Base-by-base conservation (phyloP, 2,797 vertebrate species). In the Amblyopsis hoosieri region DNA sequence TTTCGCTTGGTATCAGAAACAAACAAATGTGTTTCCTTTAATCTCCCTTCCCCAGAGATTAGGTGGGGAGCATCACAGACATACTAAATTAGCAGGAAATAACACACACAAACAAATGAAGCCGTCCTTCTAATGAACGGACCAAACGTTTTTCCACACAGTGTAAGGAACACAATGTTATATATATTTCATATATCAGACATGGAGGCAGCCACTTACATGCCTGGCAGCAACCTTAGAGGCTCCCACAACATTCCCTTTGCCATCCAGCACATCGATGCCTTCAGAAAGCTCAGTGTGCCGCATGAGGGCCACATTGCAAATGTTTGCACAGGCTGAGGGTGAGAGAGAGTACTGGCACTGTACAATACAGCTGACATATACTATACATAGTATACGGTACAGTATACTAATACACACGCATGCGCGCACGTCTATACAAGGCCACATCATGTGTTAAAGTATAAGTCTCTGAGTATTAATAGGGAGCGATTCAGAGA, bases 261-360 rank as follows among this genome's bases (percentile, higher is more conserved):
- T 91, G 42, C 15, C 62, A 83, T 99, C 96, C 82, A 97, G 63
- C 33, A 99, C 97, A 1, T 96, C 93, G 0, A 99, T 93, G 0
- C 97, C 97, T 69, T 98, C 96, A 37, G 96, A 94, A 59, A 99
- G 92, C 85, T 99, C 97, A 0, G 86, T 94, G 82, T 98, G 97
- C 72, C 97, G 93, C 97, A 99, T 99, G 82, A 99, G 92, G 68
- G 94, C 95, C 76, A 99, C 96, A 0, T 99, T 99, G 85, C 97
- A 99, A 84, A 99, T 94, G 84, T 98, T 99, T 84, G 97, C 97
- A 69, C 96, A 94, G 4, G 97, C 97, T 99, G 90, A 17, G 52
- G 59, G 60, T 1, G 12, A 9, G 48, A 10, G 33, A 42, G 11
- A 68, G 45, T 23, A 3, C 23, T 23, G 23, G 23, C 23, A 23